Percentiles rank a stretch among this genome's conserved stretches.
Evolutionary conservation across 2,888 invertebrate species (phyloP).

Genomic region (Hydroisotoma schaefferi): DNA sequence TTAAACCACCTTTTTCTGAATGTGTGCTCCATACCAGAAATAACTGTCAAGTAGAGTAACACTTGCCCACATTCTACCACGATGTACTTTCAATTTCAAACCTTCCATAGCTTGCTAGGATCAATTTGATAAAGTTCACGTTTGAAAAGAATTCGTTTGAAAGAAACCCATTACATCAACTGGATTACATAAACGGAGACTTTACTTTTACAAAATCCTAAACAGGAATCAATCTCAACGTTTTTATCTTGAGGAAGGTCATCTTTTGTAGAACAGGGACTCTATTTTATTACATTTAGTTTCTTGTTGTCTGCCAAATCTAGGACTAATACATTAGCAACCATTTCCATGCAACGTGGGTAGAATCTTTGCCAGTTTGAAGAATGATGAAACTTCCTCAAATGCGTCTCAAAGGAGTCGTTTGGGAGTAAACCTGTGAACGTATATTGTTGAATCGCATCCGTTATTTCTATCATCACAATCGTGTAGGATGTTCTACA

Average conservation of each 20-base stretch:
- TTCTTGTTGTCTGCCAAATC: no score
- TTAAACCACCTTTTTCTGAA: background rate
- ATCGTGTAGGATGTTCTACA: background rate
- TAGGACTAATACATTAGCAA: conserved; percentile 14
- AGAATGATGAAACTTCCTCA: conserved; percentile 19
- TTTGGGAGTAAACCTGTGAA: conserved; percentile 12
- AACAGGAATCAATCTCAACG: no score
- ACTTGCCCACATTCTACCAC: conserved; percentile 7
- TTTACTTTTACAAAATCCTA: no score
- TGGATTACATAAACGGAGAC: no score
- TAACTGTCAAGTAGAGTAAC: conserved; percentile 15
- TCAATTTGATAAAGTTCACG: background rate
- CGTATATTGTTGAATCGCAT: background rate
- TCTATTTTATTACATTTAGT: no score
- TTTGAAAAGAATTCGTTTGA: background rate
- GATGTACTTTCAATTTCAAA: conserved; percentile 3
- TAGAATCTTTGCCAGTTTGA: conserved; percentile 18
- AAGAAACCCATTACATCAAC: background rate
- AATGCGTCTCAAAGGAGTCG: conserved; percentile 40
- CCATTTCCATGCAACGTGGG: conserved; percentile 3
- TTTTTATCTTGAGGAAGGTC: no score
- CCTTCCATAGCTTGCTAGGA: conserved; percentile 7
- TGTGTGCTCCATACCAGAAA: conserved; percentile 6
- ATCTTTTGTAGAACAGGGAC: no score
- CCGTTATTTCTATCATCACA: no score